Evolutionary conservation across 2,113 vertebrate genomes (phyloP).

Genomic region (Hippocampus abdominalis): DNA sequence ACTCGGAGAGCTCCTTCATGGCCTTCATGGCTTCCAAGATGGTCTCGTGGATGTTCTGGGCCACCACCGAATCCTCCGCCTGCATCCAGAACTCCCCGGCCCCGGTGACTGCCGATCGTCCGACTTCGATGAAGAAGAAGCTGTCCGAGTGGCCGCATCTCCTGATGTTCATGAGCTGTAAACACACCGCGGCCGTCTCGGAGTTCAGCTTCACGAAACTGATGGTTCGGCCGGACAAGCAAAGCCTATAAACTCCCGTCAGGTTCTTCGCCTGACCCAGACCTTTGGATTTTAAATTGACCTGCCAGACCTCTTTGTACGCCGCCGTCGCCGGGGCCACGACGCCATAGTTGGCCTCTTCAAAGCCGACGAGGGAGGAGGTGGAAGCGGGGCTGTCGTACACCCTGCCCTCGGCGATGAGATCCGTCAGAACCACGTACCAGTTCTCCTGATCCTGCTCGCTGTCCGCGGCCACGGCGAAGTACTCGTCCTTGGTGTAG

Average conservation of each 20-base stretch:
- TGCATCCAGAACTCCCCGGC: constrained; percentile 99
- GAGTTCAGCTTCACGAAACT: constrained; percentile 94
- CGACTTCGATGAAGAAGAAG: constrained; percentile 98
- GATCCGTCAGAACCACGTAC: constrained; percentile 84
- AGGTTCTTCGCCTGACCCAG: constrained; percentile 91
- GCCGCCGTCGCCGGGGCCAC: constrained; percentile 71
- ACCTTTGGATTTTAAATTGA: constrained; percentile 91
- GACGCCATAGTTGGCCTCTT: constrained; percentile 83
- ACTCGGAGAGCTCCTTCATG: constrained; percentile 92
- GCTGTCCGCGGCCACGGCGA: constrained; percentile 91
- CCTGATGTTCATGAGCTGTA: constrained; percentile 95
- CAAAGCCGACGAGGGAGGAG: constrained; percentile 72
- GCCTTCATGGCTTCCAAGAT: constrained; percentile 96
- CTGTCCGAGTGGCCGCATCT: constrained; percentile 96
- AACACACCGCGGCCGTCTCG: constrained; percentile 83
- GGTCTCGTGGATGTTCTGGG: constrained; percentile 97
- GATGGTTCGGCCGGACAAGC: constrained; percentile 87
- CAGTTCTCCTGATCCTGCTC: constrained; percentile 95
- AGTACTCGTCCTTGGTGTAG: constrained; percentile 97
- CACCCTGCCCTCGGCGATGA: constrained; percentile 84
- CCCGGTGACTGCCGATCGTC: constrained; percentile 89
- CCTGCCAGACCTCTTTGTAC: constrained; percentile 97
- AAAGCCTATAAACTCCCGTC: constrained; percentile 90
- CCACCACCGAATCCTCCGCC: constrained; percentile 93
- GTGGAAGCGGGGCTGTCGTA: constrained; percentile 69